Percentiles rank a stretch among this genome's conserved stretches.
Conservation (phyloP, 2,113 vertebrate genomes). For the Zosterops pallidus region DNA sequence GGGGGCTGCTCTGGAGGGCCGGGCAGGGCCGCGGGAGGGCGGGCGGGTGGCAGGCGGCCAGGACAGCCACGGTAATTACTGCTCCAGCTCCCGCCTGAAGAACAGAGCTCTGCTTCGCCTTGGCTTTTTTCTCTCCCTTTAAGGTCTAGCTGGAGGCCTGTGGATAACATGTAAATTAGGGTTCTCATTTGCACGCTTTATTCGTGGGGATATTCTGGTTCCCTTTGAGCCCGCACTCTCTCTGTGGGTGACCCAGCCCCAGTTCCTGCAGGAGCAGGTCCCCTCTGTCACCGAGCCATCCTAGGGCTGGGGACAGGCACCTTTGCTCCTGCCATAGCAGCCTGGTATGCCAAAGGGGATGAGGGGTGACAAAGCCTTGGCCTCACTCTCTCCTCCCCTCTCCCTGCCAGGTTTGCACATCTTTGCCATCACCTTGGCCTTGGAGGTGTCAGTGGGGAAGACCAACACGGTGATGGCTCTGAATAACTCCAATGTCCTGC, state of each 20-base stretch:
- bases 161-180: constrained; percentile 13
- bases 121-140: background rate
- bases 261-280: background rate
- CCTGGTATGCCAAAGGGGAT: accelerated
- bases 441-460: constrained; percentile 91
- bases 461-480: constrained; percentile 81
- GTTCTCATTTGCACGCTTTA: background rate
- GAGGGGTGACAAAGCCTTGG: background rate
- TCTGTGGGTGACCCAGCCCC: background rate
- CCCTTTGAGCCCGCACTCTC: background rate
- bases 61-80: background rate
- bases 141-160: background rate
- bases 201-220: background rate
- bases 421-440: constrained; percentile 55
- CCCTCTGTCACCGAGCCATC: background rate
- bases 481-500: constrained; percentile 85
- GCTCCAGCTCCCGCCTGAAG: background rate
- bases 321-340: background rate
- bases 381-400: background rate
- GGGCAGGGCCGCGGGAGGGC: background rate
- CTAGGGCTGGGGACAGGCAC: background rate
- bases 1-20: background rate
- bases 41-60: background rate
- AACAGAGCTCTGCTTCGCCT: constrained; percentile 23
- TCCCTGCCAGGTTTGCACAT: constrained; percentile 54